These are phyloP conservation scores for Hylaeus volcanicus DNA, from an alignment of 1,140 invertebrate genomes.

Conservation along the genomic window DNA sequence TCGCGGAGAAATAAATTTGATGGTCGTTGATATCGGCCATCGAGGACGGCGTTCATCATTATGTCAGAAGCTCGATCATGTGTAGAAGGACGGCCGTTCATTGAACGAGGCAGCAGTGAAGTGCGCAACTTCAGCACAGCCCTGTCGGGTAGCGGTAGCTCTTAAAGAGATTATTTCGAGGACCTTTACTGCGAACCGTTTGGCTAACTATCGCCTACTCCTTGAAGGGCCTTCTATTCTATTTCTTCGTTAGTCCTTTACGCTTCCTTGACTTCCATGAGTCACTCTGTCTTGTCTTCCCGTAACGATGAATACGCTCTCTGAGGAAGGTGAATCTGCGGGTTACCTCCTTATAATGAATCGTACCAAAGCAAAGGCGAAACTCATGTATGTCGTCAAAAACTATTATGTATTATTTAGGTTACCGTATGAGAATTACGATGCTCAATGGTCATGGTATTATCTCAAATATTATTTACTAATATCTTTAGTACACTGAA, in stretches of 20 bases:
- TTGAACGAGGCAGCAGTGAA: constrained; percentile 34
- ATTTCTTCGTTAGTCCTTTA: constrained; percentile 44
- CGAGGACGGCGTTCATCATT: constrained; percentile 17
- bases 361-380: constrained; percentile 5
- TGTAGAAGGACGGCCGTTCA: constrained; percentile 2
- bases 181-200: constrained; percentile 42
- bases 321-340: constrained; percentile 12
- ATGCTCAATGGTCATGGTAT: too few relatives aligned
- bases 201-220: constrained; percentile 49
- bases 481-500: too few relatives aligned
- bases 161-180: constrained; percentile 67
- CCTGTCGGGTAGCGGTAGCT: constrained; percentile 47
- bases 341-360: constrained; percentile 33
- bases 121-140: constrained; percentile 50
- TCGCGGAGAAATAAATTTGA: constrained; percentile 8
- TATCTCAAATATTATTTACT: too few relatives aligned
- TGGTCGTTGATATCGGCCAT: constrained; percentile 2
- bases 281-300: constrained; percentile 57
- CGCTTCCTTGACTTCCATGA: constrained; percentile 61
- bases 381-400: constrained; percentile 23
- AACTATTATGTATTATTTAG: constrained; percentile 24
- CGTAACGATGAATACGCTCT: constrained; percentile 55
- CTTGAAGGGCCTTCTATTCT: constrained; percentile 58
- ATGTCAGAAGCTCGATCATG: constrained; percentile 31
- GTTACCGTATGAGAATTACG: neutral